Conservation (phyloP, 1,140 invertebrate species). For the Drosophila kohkoa region DNA sequence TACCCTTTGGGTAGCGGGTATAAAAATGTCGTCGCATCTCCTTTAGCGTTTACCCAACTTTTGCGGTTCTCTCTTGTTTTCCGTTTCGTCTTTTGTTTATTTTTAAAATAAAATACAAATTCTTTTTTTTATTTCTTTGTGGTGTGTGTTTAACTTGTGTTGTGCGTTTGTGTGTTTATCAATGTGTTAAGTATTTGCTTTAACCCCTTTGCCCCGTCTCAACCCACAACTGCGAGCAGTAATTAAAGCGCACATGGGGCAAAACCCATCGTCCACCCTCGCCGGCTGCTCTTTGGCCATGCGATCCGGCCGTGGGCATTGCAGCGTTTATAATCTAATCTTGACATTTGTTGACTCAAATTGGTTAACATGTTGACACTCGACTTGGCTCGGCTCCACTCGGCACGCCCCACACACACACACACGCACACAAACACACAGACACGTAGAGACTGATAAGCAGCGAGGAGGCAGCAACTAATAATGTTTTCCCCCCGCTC, state of each 20-base stretch:
- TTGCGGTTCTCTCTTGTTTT: neutral
- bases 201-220: neutral
- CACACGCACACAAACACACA: neutral
- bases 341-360: constrained; percentile 80
- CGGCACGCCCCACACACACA: constrained; percentile 13
- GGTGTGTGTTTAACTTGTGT: constrained; percentile 16
- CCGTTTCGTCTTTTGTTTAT: constrained; percentile 37
- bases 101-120: constrained; percentile 47
- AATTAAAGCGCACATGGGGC: constrained; percentile 40
- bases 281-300: constrained; percentile 15
- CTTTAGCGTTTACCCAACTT: neutral
- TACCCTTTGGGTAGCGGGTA: too few species aligned
- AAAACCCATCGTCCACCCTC: neutral
- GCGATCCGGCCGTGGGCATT: constrained; percentile 49
- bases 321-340: constrained; percentile 66
- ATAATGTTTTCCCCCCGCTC: constrained; percentile 26
- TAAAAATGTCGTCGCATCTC: constrained; percentile 19
- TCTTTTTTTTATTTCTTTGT: constrained; percentile 35
- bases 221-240: constrained; percentile 16
- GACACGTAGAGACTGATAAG: constrained; percentile 46
- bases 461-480: constrained; percentile 17
- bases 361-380: constrained; percentile 81
- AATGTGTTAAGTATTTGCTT: constrained; percentile 28
- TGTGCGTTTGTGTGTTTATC: constrained; percentile 9
- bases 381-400: constrained; percentile 42